Evolutionary conservation across 2,113 vertebrate species (phyloP).

Genomic region (Nesogale talazaci): DNA sequence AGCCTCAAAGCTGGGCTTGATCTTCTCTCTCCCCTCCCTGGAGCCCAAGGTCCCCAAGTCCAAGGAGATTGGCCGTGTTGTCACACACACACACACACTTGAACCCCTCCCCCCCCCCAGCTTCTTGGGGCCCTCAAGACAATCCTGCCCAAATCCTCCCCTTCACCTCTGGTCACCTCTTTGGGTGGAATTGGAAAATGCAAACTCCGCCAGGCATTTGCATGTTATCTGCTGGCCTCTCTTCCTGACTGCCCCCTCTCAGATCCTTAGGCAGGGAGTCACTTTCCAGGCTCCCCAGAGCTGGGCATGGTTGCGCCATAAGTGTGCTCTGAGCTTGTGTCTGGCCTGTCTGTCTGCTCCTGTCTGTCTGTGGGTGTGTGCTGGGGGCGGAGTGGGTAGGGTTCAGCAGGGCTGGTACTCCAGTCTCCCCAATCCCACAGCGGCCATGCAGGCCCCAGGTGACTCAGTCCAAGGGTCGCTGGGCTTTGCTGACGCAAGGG

Average conservation of each 20-base stretch:
- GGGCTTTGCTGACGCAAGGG: slow-evolving; percentile 67
- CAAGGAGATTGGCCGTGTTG: background rate
- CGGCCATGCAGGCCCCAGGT: background rate
- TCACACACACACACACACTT: background rate
- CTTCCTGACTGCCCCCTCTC: background rate
- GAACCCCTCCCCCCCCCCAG: background rate
- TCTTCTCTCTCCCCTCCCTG: background rate
- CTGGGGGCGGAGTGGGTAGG: background rate
- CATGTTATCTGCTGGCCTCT: slow-evolving; percentile 39
- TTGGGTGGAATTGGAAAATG: background rate
- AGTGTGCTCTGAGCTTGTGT: slow-evolving; percentile 51
- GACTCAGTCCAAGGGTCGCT: slow-evolving; percentile 77
- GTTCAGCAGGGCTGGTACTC: too few relatives aligned
- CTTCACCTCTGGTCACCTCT: background rate
- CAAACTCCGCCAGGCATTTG: slow-evolving; percentile 65
- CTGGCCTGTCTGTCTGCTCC: background rate
- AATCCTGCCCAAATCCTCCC: background rate
- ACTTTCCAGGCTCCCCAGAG: background rate
- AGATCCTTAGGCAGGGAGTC: background rate
- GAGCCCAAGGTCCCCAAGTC: background rate
- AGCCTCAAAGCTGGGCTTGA: background rate
- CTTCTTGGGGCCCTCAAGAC: background rate
- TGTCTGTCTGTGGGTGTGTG: slow-evolving; percentile 4
- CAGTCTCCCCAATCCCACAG: background rate
- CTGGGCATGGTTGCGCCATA: slow-evolving; percentile 32